Evolutionary conservation across 2,888 invertebrate genomes (phyloP).

Genomic region (Zygogramma bicolorata): DNA sequence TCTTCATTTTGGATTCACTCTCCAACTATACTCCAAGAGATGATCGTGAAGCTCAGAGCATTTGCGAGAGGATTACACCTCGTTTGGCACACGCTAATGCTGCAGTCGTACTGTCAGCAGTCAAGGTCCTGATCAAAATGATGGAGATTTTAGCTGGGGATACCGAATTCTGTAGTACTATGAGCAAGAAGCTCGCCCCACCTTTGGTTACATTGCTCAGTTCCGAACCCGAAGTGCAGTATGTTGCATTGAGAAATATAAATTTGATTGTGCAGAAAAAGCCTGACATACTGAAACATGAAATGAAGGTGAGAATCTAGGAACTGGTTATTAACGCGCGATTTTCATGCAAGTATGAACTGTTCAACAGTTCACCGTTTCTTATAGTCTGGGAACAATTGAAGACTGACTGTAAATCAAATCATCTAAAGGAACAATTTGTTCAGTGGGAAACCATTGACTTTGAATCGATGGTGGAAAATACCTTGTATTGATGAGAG

Average conservation of each 20-base stretch:
- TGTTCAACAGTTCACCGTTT: no score
- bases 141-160: constrained; percentile 94
- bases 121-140: constrained; percentile 97
- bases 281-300: constrained; percentile 98
- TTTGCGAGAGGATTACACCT: constrained; percentile 97
- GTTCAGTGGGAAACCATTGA: no score
- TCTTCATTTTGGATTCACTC: constrained; percentile 97
- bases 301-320: constrained; percentile 90
- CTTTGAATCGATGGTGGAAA: no score
- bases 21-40: constrained; percentile 98
- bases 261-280: constrained; percentile 99
- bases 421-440: no score
- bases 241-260: constrained; percentile 97
- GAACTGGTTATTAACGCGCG: not conserved
- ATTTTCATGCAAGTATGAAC: no score
- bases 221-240: constrained; percentile 99
- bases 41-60: constrained; percentile 97
- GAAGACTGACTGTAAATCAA: no score
- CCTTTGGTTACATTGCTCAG: constrained; percentile 97
- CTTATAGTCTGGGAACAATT: no score
- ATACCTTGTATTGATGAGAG: no score
- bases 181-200: constrained; percentile 98
- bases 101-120: constrained; percentile 97
- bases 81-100: constrained; percentile 98
- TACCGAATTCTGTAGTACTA: constrained; percentile 91